phyloP scores from a whole-genome alignment of 2,113 vertebrate species.

The Macaca mulatta region DNA sequence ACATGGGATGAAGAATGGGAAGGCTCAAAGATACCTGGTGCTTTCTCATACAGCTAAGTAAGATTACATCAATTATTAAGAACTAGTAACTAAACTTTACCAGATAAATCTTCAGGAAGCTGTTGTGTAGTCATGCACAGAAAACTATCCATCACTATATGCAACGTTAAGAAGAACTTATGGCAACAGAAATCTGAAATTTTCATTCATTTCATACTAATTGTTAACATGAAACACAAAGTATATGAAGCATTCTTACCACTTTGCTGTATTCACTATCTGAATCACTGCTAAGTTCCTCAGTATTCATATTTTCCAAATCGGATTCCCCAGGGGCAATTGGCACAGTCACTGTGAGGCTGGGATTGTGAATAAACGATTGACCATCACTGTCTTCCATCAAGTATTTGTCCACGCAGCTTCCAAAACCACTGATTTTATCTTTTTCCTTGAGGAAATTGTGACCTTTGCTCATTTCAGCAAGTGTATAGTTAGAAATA shows the following conservation, averaged over 20 bases:
- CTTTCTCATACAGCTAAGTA: background rate
- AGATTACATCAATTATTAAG: background rate
- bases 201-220: background rate
- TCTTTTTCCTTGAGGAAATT: conserved; percentile 86
- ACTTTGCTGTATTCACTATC: conserved; percentile 89
- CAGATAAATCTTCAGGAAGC: background rate
- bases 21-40: background rate
- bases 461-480: conserved; percentile 87
- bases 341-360: conserved; percentile 93
- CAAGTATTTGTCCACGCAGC: conserved; percentile 85
- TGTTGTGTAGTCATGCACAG: background rate
- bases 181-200: background rate
- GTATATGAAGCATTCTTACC: conserved; percentile 84
- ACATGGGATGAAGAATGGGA: background rate
- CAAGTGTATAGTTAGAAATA: conserved; percentile 85
- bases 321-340: conserved; percentile 96
- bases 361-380: conserved; percentile 92
- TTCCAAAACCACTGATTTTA: conserved; percentile 84
- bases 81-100: background rate
- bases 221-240: background rate
- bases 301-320: conserved; percentile 94
- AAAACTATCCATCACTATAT: background rate
- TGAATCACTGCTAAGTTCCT: conserved; percentile 95
- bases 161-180: background rate
- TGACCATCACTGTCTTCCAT: conserved; percentile 85